Conservation (phyloP, 2,888 invertebrate species). For the Panzeria rudis region DNA sequence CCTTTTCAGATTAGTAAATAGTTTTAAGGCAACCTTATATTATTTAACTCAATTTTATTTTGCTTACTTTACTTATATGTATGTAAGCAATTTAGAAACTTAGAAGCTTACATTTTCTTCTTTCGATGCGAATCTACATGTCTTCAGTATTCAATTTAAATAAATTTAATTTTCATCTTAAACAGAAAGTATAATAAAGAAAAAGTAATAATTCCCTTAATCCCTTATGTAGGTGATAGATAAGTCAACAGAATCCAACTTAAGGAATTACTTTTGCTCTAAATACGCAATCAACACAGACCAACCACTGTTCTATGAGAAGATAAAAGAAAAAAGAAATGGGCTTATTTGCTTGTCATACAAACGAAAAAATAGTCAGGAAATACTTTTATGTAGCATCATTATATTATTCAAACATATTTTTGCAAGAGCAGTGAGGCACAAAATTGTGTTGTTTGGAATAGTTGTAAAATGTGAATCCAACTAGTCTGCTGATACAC, state of each 20-base stretch:
- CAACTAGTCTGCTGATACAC: too few relatives aligned
- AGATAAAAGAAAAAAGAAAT: constrained; percentile 1
- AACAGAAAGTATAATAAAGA: constrained; percentile 19
- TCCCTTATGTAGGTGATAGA: constrained; percentile 28
- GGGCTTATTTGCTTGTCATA: constrained; percentile 28
- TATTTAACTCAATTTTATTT: neutral
- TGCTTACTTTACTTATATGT: too few relatives aligned
- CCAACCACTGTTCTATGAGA: constrained; percentile 37
- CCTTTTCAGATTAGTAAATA: too few relatives aligned
- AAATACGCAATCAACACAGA: constrained; percentile 1
- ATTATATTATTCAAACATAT: constrained; percentile 29
- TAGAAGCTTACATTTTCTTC: neutral
- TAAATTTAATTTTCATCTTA: constrained; percentile 30
- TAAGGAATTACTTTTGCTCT: constrained; percentile 4
- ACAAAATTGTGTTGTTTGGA: neutral
- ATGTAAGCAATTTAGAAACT: neutral
- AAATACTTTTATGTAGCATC: constrained; percentile 9
- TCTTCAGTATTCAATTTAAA: constrained; percentile 6
- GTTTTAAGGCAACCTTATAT: too few relatives aligned
- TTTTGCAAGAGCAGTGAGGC: constrained; percentile 6
- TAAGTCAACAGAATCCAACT: constrained; percentile 29
- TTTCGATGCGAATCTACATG: neutral
- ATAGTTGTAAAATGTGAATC: neutral
- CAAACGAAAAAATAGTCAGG: neutral
- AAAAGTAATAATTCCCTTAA: constrained; percentile 19